phyloP scores from a whole-genome alignment of 2,888 invertebrate species.

The Drosophila percnosoma region DNA sequence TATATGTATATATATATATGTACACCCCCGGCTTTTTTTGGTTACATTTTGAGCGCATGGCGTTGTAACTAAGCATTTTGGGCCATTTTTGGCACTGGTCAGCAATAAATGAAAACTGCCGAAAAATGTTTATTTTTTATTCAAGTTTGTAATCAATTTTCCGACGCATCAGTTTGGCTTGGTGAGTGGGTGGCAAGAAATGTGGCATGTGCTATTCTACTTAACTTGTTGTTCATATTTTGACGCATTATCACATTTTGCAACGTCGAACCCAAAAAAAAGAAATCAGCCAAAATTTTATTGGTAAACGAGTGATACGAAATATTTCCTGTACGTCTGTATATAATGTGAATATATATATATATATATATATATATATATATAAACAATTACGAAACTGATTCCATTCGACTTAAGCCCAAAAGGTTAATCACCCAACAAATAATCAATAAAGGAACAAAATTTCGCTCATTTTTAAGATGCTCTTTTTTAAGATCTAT shows the following conservation, averaged over 20 bases:
- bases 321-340: not conserved
- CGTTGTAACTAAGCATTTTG: conserved; percentile 27
- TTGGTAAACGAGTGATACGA: not conserved
- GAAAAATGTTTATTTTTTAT: conserved; percentile 16
- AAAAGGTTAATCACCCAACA: not conserved
- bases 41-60: conserved; percentile 23
- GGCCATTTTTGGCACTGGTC: conserved; percentile 16
- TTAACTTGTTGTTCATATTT: conserved; percentile 9
- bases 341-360: not conserved
- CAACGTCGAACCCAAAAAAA: conserved; percentile 10
- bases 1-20: not conserved
- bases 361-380: not conserved
- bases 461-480: not conserved
- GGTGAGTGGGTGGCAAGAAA: conserved; percentile 30
- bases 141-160: conserved; percentile 9
- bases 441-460: not conserved
- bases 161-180: conserved; percentile 22
- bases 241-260: not conserved
- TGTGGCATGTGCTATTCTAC: conserved; percentile 29
- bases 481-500: not conserved
- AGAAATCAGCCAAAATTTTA: conserved; percentile 1
- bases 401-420: not conserved
- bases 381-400: not conserved
- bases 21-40: conserved; percentile 32
- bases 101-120: conserved; percentile 35